A percentile compares a stretch with the other conserved stretches of the same genome.
phyloP scores from a whole-genome alignment of 2,797 vertebrate genomes.

The Centropyge bicolor region DNA sequence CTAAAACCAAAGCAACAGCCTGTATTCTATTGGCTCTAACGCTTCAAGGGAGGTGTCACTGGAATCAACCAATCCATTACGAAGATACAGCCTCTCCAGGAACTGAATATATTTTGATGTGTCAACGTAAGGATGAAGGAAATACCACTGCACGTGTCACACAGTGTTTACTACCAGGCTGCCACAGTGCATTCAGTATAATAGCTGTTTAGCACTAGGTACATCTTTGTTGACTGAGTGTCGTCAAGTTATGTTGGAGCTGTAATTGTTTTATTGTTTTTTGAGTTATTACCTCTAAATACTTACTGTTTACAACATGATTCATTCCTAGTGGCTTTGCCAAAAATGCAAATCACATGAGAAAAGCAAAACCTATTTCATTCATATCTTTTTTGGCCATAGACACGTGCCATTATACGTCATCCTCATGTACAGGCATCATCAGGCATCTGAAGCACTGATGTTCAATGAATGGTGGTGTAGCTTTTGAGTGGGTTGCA shows the following conservation, averaged over 20 bases:
- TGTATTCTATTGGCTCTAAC: too few relatives aligned
- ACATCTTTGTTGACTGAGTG: not conserved
- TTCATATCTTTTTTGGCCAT: not conserved
- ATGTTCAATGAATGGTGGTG: not conserved
- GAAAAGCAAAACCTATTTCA: not conserved
- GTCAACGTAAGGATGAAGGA: too few relatives aligned
- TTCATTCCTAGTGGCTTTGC: not conserved
- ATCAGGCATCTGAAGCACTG: not conserved
- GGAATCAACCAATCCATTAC: too few relatives aligned
- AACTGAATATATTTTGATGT: too few relatives aligned
- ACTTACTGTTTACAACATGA: not conserved
- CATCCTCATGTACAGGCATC: not conserved
- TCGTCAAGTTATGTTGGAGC: not conserved
- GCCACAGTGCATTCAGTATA: not conserved
- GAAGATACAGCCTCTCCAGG: too few relatives aligned
- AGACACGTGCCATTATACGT: not conserved
- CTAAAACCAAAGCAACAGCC: too few relatives aligned
- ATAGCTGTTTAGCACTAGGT: not conserved
- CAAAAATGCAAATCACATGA: not conserved
- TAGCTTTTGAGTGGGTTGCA: not conserved
- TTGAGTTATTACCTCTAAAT: not conserved
- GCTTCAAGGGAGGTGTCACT: too few relatives aligned
- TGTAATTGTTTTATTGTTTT: constrained; percentile 1
- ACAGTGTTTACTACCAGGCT: not conserved
- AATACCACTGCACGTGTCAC: not conserved